phyloP scores from a whole-genome alignment of 2,797 vertebrate species.

The Sardinella longiceps region DNA sequence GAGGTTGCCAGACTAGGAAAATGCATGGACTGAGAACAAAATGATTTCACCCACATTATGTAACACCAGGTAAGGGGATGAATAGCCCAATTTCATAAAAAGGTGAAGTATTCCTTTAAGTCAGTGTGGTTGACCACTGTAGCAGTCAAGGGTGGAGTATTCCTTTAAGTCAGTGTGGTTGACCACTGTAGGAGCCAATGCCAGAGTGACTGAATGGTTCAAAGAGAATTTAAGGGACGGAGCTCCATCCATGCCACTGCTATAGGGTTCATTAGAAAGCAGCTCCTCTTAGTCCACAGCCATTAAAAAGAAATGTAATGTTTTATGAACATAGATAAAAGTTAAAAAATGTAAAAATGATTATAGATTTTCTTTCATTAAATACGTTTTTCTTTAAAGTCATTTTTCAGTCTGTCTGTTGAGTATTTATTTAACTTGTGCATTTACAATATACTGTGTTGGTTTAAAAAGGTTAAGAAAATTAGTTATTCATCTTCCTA shows the following conservation, averaged over 20 bases:
- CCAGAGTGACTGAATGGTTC: constrained; percentile 65
- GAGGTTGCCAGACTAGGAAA: too few species aligned
- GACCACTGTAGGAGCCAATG: constrained; percentile 72
- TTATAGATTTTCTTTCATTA: constrained; percentile 80
- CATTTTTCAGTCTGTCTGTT: constrained; percentile 31
- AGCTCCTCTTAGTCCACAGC: constrained; percentile 80
- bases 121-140: too few species aligned
- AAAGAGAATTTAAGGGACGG: constrained; percentile 71
- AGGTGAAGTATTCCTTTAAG: too few species aligned
- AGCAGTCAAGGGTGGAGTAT: too few species aligned
- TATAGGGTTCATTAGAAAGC: constrained; percentile 79
- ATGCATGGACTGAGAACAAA: too few species aligned
- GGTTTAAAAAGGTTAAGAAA: constrained; percentile 27
- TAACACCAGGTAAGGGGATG: too few species aligned
- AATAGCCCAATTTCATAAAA: too few species aligned
- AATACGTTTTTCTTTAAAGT: constrained; percentile 68
- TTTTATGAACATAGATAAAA: constrained; percentile 82
- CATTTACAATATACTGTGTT: constrained; percentile 16
- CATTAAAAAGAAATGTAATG: constrained; percentile 83
- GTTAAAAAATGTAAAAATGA: constrained; percentile 72
- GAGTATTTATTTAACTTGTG: constrained; percentile 7
- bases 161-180: constrained; percentile 81
- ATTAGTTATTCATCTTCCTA: too few species aligned
- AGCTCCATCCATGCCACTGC: constrained; percentile 68
- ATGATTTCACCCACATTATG: too few species aligned